Base-by-base conservation (phyloP, 1,140 invertebrate species). In the Drosophila mauritiana region DNA sequence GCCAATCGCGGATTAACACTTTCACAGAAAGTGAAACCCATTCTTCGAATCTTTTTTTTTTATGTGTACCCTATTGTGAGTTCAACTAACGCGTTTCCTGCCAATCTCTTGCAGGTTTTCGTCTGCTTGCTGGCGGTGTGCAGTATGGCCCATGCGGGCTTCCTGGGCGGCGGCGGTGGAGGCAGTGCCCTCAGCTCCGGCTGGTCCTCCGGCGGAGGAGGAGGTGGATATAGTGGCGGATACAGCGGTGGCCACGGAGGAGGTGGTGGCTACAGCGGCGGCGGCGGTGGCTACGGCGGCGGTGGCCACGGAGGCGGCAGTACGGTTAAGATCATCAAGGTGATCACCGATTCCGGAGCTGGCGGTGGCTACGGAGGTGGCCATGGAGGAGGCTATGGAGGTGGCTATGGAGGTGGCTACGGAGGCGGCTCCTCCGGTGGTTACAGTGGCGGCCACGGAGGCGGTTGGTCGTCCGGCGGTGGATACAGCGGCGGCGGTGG, bases 41-140 rank as follows among this genome's bases (percentile, higher is more conserved):
- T 64, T 36, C 27, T 36, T 37, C 20, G 25, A 7, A 27, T 6
- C 5, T 56, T 20, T 51, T 61, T 59, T 45, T 39, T 59, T 37
- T 48, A 17, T 12, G 10, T 40, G 79, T 82, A 55, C 3, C 43
- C 67, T 73, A 31, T 58, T 40, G 55, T 15, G 37, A n/a, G 13
- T 15, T 11, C 27, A 5, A 54, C 40, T 40, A 49, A 36, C 12
- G 34, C 48, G 34, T n/a, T 39, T 39, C 20, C 39, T 57, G 49
- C 34, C 55, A 17, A 45, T 78, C 49, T 48, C 27, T 53, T 43
- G 27, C 36, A 88, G 88, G 77, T 91, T 68, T 91, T 90, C 63
- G 88, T 91, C 72, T 91, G 88, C 61, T 73, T 91, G 69, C 80
- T 91, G 36, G 88, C 88, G 52, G 74, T 74, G 36, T 91, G 88